Evolutionary conservation across 1,140 invertebrate species (phyloP).

Genomic region (Papilio machaon): DNA sequence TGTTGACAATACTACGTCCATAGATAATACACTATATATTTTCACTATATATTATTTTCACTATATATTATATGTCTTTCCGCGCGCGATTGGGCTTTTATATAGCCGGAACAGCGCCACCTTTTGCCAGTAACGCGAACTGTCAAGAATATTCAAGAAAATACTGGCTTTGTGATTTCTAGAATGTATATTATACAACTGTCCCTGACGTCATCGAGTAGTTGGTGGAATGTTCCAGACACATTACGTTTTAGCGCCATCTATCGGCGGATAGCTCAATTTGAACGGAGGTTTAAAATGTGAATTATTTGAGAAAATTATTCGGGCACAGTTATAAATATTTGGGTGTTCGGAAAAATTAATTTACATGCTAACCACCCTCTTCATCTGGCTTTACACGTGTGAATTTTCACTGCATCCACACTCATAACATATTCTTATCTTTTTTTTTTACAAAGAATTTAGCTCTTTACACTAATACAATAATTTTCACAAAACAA

Average conservation of each 20-base stretch:
- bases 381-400: no score
- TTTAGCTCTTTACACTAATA: no score
- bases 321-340: no score
- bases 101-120: conserved; percentile 65
- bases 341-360: no score
- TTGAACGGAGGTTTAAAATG: background rate
- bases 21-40: no score
- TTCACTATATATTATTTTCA: no score
- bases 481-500: no score
- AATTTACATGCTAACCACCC: no score
- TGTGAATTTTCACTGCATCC: no score
- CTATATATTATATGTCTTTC: no score
- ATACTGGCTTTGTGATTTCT: conserved; percentile 39
- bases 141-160: conserved; percentile 54
- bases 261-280: conserved; percentile 40
- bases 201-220: conserved; percentile 1
- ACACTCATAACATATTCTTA: no score
- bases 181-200: conserved; percentile 40
- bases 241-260: conserved; percentile 39
- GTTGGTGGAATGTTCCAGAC: conserved; percentile 34
- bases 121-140: conserved; percentile 47
- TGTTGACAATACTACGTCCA: conserved; percentile 45
- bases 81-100: conserved; percentile 46
- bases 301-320: background rate
- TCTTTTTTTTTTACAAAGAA: no score